A percentile compares a stretch with the other conserved stretches of the same genome.
Evolutionary conservation across 2,797 vertebrate species (phyloP).

Genomic region (Danio albolineatus): DNA sequence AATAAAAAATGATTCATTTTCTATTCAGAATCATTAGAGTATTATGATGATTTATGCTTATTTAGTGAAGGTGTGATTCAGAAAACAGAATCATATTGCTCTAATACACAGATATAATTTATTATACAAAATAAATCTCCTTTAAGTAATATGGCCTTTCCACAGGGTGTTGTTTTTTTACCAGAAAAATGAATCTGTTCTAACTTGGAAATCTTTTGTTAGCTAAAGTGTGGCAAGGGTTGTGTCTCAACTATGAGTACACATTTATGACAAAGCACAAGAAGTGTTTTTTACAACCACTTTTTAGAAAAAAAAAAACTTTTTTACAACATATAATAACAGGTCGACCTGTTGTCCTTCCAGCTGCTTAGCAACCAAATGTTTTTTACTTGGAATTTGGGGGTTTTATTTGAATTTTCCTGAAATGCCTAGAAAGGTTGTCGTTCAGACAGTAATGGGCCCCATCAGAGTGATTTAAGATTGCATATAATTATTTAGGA

Average conservation of each 20-base stretch:
- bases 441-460: conserved; percentile 9
- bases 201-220: conserved; percentile 4
- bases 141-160: conserved; percentile 9
- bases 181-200: conserved; percentile 5
- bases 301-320: neutral
- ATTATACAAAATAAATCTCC: neutral
- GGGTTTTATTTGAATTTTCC: conserved; percentile 59
- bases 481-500: conserved; percentile 55
- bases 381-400: conserved; percentile 60
- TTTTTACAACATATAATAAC: conserved; percentile 56
- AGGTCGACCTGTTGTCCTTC: conserved; percentile 47
- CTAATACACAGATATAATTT: neutral
- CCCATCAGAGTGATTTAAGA: conserved; percentile 24
- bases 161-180: neutral
- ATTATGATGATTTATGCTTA: no score
- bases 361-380: conserved; percentile 55
- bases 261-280: neutral
- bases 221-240: neutral
- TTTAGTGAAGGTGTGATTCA: no score
- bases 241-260: neutral
- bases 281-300: neutral
- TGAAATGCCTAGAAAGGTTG: conserved; percentile 46
- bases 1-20: no score
- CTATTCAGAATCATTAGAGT: no score
- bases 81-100: no score